Conservation (phyloP, 2,888 invertebrate species). For the Conistra vaccinii region DNA sequence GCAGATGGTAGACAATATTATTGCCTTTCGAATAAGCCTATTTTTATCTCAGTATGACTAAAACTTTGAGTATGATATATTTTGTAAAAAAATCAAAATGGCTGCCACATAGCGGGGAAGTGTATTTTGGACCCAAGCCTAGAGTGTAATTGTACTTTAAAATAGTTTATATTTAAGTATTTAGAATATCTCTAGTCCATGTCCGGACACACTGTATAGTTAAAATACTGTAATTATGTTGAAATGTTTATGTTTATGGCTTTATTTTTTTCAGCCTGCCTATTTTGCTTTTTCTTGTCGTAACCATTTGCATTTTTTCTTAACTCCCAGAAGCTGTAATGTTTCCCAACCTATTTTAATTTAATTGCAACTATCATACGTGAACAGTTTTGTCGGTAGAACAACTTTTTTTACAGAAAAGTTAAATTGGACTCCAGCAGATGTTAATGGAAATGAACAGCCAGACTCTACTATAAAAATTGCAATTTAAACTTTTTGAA, state of each 20-base stretch:
- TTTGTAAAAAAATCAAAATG: no score
- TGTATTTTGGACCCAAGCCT: no score
- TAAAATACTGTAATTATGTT: neutral
- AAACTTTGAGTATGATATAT: no score
- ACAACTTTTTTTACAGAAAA: slow-evolving; percentile 55
- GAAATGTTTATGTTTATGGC: neutral
- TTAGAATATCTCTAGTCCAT: no score
- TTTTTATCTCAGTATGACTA: no score
- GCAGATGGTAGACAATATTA: no score
- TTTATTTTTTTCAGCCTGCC: neutral
- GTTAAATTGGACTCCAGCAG: slow-evolving; percentile 68
- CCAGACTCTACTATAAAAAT: slow-evolving; percentile 65
- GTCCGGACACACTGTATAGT: no score
- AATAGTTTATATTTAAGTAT: no score
- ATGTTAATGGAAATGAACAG: slow-evolving; percentile 65
- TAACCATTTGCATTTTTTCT: neutral
- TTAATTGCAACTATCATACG: slow-evolving; percentile 56
- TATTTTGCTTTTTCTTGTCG: neutral
- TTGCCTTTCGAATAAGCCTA: no score
- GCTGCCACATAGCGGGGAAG: no score
- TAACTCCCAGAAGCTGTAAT: slow-evolving; percentile 5
- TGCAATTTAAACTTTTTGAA: slow-evolving; percentile 65
- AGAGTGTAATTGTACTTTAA: no score
- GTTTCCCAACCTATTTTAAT: slow-evolving; percentile 29
- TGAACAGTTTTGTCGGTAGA: slow-evolving; percentile 50